phyloP scores from a whole-genome alignment of 2,797 vertebrate species.

The Rhynchonycteris naso region DNA sequence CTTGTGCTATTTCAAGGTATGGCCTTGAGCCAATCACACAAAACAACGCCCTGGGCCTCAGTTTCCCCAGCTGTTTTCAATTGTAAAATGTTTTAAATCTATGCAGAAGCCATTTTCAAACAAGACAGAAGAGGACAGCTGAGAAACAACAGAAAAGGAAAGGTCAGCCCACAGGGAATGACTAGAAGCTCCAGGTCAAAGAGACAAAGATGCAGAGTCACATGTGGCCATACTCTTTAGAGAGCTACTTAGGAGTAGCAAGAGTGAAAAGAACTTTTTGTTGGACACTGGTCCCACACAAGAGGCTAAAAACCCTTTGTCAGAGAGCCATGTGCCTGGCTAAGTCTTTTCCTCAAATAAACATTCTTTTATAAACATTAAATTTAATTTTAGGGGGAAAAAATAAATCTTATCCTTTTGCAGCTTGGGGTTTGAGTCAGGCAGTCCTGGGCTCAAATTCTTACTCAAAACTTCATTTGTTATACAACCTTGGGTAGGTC shows the following conservation, averaged over 20 bases:
- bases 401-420: constrained; percentile 12
- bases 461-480: neutral
- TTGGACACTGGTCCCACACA: neutral
- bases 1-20: neutral
- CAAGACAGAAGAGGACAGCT: constrained; percentile 3
- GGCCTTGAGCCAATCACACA: neutral
- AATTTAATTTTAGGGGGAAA: neutral
- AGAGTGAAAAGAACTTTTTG: constrained; percentile 7
- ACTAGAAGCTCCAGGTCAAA: neutral
- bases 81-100: constrained; percentile 42
- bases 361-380: constrained; percentile 51
- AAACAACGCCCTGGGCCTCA: constrained; percentile 43
- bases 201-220: neutral
- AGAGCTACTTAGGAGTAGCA: neutral
- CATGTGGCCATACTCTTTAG: neutral
- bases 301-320: constrained; percentile 28
- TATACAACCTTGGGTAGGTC: too few species aligned
- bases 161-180: neutral
- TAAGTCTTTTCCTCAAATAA: constrained; percentile 51
- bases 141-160: constrained; percentile 41
- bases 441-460: neutral
- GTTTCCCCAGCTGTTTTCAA: constrained; percentile 57
- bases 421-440: neutral
- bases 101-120: constrained; percentile 49
- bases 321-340: constrained; percentile 10